Evolutionary conservation across 2,113 vertebrate species (phyloP).

Genomic region (Sander vitreus): DNA sequence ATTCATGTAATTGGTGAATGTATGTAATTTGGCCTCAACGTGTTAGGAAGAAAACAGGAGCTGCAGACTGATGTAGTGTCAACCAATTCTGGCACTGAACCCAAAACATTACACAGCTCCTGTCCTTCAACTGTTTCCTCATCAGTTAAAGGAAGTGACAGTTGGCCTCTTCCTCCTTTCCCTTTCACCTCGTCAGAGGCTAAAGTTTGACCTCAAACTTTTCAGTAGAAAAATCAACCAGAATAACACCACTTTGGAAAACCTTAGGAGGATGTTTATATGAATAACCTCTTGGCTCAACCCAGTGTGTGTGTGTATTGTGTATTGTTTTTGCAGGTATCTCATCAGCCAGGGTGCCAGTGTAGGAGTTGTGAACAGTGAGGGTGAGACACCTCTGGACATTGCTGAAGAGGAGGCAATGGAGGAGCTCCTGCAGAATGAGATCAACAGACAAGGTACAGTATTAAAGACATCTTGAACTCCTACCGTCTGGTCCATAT

Average conservation of each 20-base stretch:
- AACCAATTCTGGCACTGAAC: neutral
- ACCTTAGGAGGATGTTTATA: neutral
- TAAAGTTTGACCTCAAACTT: neutral
- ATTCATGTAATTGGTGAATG: neutral
- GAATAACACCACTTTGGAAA: neutral
- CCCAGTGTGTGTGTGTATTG: neutral
- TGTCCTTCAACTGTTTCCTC: conserved; percentile 23
- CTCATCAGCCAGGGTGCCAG: conserved; percentile 95
- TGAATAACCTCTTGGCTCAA: neutral
- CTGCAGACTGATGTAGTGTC: neutral
- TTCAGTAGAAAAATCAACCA: neutral
- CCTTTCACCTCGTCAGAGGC: neutral
- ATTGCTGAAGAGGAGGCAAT: conserved; percentile 98
- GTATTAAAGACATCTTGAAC: neutral
- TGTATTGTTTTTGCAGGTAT: conserved; percentile 84
- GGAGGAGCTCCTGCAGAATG: conserved; percentile 98
- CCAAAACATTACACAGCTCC: conserved; percentile 13
- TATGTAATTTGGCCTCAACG: neutral
- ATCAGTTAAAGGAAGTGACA: conserved; percentile 30
- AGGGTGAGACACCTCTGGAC: conserved; percentile 98
- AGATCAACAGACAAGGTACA: conserved; percentile 97
- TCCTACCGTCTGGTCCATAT: neutral
- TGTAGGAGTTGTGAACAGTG: conserved; percentile 98
- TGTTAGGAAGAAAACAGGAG: neutral
- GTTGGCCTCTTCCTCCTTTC: neutral